Percentiles rank a stretch among this genome's conserved stretches.
Conservation (phyloP, 53 echinoderm and acorn worm genomes). For the Hippasteria phrygiana region DNA sequence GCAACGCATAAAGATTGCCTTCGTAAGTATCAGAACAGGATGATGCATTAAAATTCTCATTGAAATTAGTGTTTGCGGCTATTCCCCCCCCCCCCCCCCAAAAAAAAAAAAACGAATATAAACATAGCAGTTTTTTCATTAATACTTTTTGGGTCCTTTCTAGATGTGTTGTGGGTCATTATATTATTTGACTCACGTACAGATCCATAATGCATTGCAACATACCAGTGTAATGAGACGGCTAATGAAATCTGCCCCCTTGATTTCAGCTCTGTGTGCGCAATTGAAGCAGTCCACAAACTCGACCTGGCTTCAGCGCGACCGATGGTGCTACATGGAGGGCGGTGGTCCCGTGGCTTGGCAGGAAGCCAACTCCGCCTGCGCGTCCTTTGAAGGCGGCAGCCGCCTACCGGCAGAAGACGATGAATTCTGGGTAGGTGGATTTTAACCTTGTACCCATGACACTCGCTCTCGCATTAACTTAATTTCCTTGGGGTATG, state of each 20-base stretch:
- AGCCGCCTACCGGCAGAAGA: neutral
- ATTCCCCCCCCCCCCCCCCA: too few relatives aligned
- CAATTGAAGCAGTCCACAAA: neutral
- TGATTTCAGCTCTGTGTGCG: conserved; percentile 4
- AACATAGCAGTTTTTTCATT: too few relatives aligned
- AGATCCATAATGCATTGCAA: too few relatives aligned
- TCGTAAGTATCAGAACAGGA: conserved; percentile 53
- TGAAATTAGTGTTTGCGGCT: neutral
- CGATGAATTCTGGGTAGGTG: conserved; percentile 22
- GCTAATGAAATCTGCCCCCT: too few relatives aligned
- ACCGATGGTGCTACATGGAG: neutral
- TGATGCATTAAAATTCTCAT: neutral
- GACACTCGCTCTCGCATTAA: too few relatives aligned
- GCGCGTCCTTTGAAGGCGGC: neutral
- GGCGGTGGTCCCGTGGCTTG: neutral
- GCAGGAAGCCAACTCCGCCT: conserved; percentile 5
- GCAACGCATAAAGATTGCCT: conserved; percentile 61
- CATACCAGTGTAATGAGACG: too few relatives aligned
- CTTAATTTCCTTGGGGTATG: too few relatives aligned
- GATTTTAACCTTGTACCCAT: too few relatives aligned
- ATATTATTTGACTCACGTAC: neutral
- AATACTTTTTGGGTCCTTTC: too few relatives aligned
- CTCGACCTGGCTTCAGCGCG: neutral
- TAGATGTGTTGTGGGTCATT: too few relatives aligned
- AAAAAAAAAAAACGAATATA: too few relatives aligned